A percentile compares a stretch with the other conserved stretches of the same genome.
phyloP scores from a whole-genome alignment of 2,113 vertebrate species.

The Sebastes fasciatus region DNA sequence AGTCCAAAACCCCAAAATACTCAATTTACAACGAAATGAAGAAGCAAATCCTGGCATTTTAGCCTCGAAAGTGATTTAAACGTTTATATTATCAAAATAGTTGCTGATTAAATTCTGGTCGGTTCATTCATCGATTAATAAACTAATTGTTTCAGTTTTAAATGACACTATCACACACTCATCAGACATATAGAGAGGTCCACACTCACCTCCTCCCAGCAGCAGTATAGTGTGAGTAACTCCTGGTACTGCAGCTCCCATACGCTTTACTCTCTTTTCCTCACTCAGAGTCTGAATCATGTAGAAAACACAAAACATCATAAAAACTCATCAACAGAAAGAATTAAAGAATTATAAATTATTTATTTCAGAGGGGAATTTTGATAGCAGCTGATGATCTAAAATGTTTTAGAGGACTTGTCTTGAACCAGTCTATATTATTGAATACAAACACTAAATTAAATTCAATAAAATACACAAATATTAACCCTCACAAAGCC shows the following conservation, averaged over 20 bases:
- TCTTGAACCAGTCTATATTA: not conserved
- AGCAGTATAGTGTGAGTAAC: slow-evolving; percentile 76
- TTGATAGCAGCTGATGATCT: not conserved
- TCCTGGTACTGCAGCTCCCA: slow-evolving; percentile 75
- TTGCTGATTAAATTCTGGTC: not conserved
- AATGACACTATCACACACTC: not conserved
- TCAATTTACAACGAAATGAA: not conserved
- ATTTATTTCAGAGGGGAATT: not conserved
- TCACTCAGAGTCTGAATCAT: slow-evolving; percentile 80
- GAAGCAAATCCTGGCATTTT: not conserved
- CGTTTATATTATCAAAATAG: too few relatives aligned
- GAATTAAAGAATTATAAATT: not conserved
- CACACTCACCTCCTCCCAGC: slow-evolving; percentile 82
- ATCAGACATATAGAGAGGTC: not conserved
- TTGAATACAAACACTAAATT: not conserved
- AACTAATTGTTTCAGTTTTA: not conserved
- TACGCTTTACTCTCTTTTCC: slow-evolving; percentile 78
- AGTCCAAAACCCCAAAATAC: not conserved
- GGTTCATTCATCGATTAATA: not conserved
- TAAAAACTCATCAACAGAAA: not conserved
- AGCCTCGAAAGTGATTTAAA: not conserved
- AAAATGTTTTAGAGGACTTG: slow-evolving; percentile 2
- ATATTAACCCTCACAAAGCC: not conserved
- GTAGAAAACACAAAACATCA: slow-evolving; percentile 10
- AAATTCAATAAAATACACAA: not conserved